Evolutionary conservation across 2,113 vertebrate genomes (phyloP).

Genomic region (Rhabdornis inornatus): DNA sequence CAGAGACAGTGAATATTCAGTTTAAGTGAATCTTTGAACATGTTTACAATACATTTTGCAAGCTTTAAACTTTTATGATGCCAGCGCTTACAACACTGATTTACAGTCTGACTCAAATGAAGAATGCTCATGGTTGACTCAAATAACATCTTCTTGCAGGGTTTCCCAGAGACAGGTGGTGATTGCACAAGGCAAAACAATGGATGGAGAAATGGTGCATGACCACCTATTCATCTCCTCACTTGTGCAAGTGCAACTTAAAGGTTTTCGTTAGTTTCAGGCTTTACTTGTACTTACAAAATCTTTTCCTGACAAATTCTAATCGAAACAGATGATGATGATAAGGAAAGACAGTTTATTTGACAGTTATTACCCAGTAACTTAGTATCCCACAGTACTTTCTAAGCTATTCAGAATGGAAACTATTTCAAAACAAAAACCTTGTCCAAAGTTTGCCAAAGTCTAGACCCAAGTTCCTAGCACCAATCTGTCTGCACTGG

Average conservation of each 20-base stretch:
- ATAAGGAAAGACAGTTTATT: background rate
- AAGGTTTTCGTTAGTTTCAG: background rate
- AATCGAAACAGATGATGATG: background rate
- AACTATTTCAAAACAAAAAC: background rate
- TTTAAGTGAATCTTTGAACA: background rate
- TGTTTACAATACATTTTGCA: background rate
- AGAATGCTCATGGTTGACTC: background rate
- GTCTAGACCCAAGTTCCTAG: background rate
- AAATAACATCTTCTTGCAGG: background rate
- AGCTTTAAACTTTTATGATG: background rate
- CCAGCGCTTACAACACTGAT: background rate
- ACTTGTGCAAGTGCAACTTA: background rate
- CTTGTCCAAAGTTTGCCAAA: background rate
- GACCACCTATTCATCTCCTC: background rate
- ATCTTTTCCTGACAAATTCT: background rate
- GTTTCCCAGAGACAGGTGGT: background rate
- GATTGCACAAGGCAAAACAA: background rate
- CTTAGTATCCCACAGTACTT: background rate
- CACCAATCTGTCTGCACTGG: background rate
- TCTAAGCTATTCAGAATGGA: background rate
- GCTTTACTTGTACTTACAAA: background rate
- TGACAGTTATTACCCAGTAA: background rate
- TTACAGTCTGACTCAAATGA: conserved; percentile 10
- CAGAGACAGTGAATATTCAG: background rate
- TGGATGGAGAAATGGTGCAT: background rate